Evolutionary conservation across 2,113 vertebrate species (phyloP).

Genomic region (Cochlearius cochlearius): DNA sequence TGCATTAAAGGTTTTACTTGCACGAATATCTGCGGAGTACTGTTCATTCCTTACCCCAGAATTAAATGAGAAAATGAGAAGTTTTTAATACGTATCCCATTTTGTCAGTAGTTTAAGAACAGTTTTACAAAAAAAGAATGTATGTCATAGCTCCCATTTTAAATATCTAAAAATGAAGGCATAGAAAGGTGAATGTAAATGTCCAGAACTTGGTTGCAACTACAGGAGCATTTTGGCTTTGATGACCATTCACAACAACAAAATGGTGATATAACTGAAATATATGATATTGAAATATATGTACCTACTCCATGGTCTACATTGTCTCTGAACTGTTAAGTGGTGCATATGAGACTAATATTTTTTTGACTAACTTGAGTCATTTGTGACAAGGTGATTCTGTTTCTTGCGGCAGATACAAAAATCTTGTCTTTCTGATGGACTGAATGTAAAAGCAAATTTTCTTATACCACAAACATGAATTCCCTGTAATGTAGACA

Average conservation of each 20-base stretch:
- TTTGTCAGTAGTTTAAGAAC: not conserved
- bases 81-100: not conserved
- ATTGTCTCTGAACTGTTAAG: not conserved
- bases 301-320: not conserved
- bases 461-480: not conserved
- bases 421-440: not conserved
- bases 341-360: not conserved
- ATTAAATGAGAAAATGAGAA: not conserved
- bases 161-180: not conserved
- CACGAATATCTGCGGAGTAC: not conserved
- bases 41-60: not conserved
- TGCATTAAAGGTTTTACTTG: not conserved
- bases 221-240: not conserved
- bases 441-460: not conserved
- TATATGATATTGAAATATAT: not conserved
- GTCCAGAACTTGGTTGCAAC: not conserved
- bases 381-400: not conserved
- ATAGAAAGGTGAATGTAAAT: not conserved
- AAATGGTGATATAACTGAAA: not conserved
- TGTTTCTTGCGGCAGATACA: not conserved
- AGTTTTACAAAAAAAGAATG: not conserved
- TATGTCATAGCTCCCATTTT: not conserved
- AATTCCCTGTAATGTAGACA: not conserved
- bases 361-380: not conserved
- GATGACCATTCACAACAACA: not conserved